Conservation (phyloP, 1,140 invertebrate genomes). For the Philopotamus ludificatus region DNA sequence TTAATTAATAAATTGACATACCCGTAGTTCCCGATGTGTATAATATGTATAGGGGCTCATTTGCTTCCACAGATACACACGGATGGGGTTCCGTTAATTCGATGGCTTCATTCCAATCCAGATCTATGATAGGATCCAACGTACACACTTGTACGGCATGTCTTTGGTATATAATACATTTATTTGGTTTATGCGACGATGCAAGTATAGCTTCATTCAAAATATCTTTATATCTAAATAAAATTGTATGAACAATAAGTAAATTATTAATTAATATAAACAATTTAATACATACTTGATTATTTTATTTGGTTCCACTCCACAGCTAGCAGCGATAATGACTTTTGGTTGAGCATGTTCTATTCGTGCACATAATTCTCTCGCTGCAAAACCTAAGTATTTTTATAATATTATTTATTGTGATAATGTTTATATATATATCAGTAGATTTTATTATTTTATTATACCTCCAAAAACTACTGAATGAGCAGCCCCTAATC, state of each 20-base stretch:
- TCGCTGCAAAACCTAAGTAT: conserved; percentile 77
- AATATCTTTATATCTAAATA: conserved; percentile 84
- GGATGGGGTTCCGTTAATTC: conserved; percentile 64
- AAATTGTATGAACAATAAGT: too few species aligned
- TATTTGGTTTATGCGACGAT: conserved; percentile 66
- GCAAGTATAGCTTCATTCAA: conserved; percentile 80
- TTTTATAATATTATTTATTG: background rate
- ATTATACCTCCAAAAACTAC: conserved; percentile 80
- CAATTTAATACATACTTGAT: conserved; percentile 60
- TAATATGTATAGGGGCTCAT: conserved; percentile 87
- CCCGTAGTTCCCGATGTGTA: conserved; percentile 93
- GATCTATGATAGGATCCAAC: conserved; percentile 64
- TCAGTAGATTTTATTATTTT: background rate
- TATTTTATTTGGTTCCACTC: conserved; percentile 82
- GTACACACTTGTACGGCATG: conserved; percentile 63
- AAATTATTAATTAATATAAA: conserved; percentile 9
- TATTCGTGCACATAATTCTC: conserved; percentile 81
- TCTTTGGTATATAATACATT: conserved; percentile 80
- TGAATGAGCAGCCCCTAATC: conserved; percentile 83
- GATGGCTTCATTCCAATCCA: conserved; percentile 76
- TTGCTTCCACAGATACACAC: conserved; percentile 83
- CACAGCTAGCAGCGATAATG: conserved; percentile 86
- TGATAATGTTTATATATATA: background rate
- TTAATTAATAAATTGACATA: conserved; percentile 25
- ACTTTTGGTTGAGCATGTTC: conserved; percentile 85